A percentile compares a stretch with the other conserved stretches of the same genome.
Evolutionary conservation across 2,797 vertebrate species (phyloP).

Genomic region (Rallus crepitans): DNA sequence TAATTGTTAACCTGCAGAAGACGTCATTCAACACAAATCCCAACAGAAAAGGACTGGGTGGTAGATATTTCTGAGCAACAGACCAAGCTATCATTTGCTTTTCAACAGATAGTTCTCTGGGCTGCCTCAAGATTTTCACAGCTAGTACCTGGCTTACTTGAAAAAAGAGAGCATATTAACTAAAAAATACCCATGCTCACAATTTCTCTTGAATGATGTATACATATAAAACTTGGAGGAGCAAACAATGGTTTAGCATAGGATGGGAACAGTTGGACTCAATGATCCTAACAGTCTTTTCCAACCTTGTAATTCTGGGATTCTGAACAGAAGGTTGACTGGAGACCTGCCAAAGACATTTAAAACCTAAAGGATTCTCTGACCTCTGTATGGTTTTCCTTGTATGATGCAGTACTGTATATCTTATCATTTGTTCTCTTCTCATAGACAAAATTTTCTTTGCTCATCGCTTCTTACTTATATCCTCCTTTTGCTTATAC

Average conservation of each 20-base stretch:
- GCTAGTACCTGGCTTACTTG: slow-evolving; percentile 12
- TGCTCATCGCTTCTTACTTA: background rate
- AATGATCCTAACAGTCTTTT: too few relatives aligned
- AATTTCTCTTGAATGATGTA: background rate
- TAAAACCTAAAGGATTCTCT: background rate
- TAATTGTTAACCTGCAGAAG: slow-evolving; percentile 79
- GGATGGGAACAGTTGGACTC: too few relatives aligned
- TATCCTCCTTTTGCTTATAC: background rate
- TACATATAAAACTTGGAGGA: background rate
- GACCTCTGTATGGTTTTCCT: background rate
- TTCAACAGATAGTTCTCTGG: slow-evolving; percentile 60
- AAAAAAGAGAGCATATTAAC: slow-evolving; percentile 40
- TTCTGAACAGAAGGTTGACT: background rate
- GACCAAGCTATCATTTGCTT: slow-evolving; percentile 67
- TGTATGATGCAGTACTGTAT: background rate
- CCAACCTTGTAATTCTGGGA: too few relatives aligned
- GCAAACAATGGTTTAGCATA: too few relatives aligned
- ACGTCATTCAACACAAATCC: slow-evolving; percentile 75
- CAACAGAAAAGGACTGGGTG: slow-evolving; percentile 69
- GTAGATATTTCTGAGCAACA: slow-evolving; percentile 70
- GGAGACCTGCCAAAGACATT: background rate
- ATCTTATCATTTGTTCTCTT: background rate
- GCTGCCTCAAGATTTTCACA: slow-evolving; percentile 33
- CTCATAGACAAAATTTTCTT: background rate
- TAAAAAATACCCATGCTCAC: background rate